Evolutionary conservation across 2,888 invertebrate genomes (phyloP), one percentile per base, ranked within the genome.

Genomic region (Heliconius hortense): DNA sequence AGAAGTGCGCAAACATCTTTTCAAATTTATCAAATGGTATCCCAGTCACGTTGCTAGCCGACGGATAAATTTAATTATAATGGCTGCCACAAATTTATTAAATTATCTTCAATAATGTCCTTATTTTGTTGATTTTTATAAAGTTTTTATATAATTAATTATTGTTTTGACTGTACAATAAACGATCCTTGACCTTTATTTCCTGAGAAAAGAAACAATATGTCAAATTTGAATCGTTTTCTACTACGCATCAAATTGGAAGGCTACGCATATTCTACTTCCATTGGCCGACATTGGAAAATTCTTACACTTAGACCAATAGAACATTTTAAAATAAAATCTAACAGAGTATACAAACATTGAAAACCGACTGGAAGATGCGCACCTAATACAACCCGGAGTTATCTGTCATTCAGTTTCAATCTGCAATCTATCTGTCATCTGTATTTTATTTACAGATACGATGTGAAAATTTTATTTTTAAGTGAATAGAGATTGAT

Each of bases 1-100:
- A 71, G 96, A 96, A 80, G 94, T 98, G 21, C 95, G 96, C 81
- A 95, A 95, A 81, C 97, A 97, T 73, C 85, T 92, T 26, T 79
- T 84, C 2, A 84, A 80, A 71, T 91, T 91, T 79, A 82, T 91
- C 3, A 72, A 78, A 0, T 91, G 94, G 7, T 96, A 97, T 89
- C 96, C 97, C 0, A 95, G 95, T 78, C 96, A 96, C 84, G 95
- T 95, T 80, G 95, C 96, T 67, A 89, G 92, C 56, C 94, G 95
- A 70, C 94, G 95, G 76, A 94, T 97, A 83, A 95, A 95, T 82
- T 95, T 97, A 90, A 94, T 97, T 73, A 92, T 96, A 71, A 96
- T 97, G 96, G 96, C 96, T 15, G 88, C 87, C 35, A 85, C 88
- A 77, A 89, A 89, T 80, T 84, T 92, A 77, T 80, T 91, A 60